These are phyloP conservation scores for Xylocopa sonorina DNA, from an alignment of 1,140 invertebrate species.

Conservation along the genomic window DNA sequence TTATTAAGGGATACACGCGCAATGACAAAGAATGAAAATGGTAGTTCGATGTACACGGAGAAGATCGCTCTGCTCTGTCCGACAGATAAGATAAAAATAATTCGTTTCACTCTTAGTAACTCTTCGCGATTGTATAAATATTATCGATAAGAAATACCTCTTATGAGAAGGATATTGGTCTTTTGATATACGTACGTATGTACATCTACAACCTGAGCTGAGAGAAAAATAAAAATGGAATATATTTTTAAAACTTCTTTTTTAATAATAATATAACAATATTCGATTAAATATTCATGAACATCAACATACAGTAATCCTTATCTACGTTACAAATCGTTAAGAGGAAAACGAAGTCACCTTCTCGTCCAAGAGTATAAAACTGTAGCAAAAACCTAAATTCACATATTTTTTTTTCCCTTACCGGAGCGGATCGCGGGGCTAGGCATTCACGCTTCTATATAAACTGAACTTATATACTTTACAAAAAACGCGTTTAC, in stretches of 20 bases:
- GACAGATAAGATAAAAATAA: slow-evolving; percentile 46
- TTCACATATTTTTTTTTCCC: slow-evolving; percentile 39
- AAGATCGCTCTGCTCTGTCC: slow-evolving; percentile 28
- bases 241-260: slow-evolving; percentile 66
- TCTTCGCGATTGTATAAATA: slow-evolving; percentile 29
- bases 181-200: slow-evolving; percentile 28
- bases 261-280: slow-evolving; percentile 70
- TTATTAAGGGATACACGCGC: slow-evolving; percentile 31
- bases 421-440: slow-evolving; percentile 7
- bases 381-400: slow-evolving; percentile 55
- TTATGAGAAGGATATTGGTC: slow-evolving; percentile 43
- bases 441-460: slow-evolving; percentile 25
- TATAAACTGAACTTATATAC: slow-evolving; percentile 41
- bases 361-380: slow-evolving; percentile 45
- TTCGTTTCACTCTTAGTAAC: slow-evolving; percentile 23
- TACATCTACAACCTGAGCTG: slow-evolving; percentile 37
- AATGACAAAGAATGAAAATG: slow-evolving; percentile 20
- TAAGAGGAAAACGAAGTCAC: slow-evolving; percentile 59
- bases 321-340: slow-evolving; percentile 68
- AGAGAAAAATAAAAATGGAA: slow-evolving; percentile 65
- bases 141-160: slow-evolving; percentile 29
- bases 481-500: slow-evolving; percentile 47
- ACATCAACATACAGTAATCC: slow-evolving; percentile 65
- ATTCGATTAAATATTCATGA: slow-evolving; percentile 64
- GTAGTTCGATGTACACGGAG: slow-evolving; percentile 24